phyloP scores from a whole-genome alignment of 2,888 invertebrate species.

The Ichneumon xanthorius region DNA sequence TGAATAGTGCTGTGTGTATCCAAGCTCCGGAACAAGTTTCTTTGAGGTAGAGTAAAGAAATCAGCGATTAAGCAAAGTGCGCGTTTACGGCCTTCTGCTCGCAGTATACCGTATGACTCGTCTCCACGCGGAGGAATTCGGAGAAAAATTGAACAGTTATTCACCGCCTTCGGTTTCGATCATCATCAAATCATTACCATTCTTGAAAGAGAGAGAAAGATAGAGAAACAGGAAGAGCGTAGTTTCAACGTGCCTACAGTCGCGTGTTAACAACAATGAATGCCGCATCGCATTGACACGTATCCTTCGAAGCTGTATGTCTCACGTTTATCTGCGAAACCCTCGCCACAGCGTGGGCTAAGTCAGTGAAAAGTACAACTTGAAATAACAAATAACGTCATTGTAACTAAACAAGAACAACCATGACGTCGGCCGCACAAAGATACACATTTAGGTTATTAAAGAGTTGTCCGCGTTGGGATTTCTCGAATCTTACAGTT shows the following conservation, averaged over 20 bases:
- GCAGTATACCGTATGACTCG: not conserved
- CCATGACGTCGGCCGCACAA: conserved; percentile 55
- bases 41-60: conserved; percentile 8
- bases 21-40: not conserved
- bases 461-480: conserved; percentile 44
- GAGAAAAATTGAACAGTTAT: conserved; percentile 5
- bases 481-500: conserved; percentile 21
- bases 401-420: not conserved
- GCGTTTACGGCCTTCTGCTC: conserved; percentile 1
- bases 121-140: not conserved
- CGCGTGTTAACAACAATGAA: conserved; percentile 30
- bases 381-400: not conserved
- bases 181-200: not conserved
- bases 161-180: not conserved
- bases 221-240: not conserved
- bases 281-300: conserved; percentile 20
- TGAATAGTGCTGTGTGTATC: not conserved
- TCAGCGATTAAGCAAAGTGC: conserved; percentile 21
- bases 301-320: conserved; percentile 18
- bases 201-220: not conserved
- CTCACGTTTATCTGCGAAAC: not conserved
- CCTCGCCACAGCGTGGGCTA: not conserved
- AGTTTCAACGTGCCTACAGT: not conserved
- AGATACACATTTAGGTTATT: conserved; percentile 58
- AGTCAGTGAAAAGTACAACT: not conserved